Evolutionary conservation across 1,140 invertebrate genomes (phyloP), one percentile per base, ranked within the genome.

Genomic region (Drosophila sproati): DNA sequence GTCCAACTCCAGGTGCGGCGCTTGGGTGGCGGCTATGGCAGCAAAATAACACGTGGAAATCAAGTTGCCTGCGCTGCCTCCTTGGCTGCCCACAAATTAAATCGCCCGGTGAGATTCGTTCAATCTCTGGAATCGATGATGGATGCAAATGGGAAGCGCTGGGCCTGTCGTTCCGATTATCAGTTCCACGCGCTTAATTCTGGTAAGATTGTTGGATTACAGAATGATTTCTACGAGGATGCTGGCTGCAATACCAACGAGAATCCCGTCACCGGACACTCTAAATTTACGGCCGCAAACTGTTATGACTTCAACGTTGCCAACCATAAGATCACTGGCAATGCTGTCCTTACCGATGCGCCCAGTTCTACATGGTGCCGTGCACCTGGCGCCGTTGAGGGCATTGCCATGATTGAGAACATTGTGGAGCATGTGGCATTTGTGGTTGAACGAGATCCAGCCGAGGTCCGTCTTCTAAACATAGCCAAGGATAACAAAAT

Each of bases 381-480:
- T 8, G 94, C 95, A 5, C 96, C 96, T 51, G 95, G 95, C 29
- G 93, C 94, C 0, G 93, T 95, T 2, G 96, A 97, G 93, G 94
- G 92, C 29, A 91, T 96, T 5, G 94, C 94, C n/a, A 93, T 95
- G 82, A 95, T 95, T 54, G 97, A 98, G 92, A 94, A 93, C 50
- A 95, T 98, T 8, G 95, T 98, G 93, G 97, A 98, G 78, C 96
- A 97, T 82, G 96, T 98, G 60, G 95, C 96, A 1, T 94, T 94
- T 59, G 93, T 91, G 48, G 78, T 96, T 2, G 93, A 94, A 8
- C 94, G 94, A 67, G 96, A 98, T 93, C 95, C 97, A 0, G 72
- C 95, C 1, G 94, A 96, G 45, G 94, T 97, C 0, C 93, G 95
- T 66, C 59, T 95, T 31, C 92, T 92, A 2, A 97, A 97, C 85